Percentiles rank a stretch among this genome's conserved stretches.
Evolutionary conservation across 2,113 vertebrate genomes (phyloP).

Genomic region (Eptesicus fuscus): DNA sequence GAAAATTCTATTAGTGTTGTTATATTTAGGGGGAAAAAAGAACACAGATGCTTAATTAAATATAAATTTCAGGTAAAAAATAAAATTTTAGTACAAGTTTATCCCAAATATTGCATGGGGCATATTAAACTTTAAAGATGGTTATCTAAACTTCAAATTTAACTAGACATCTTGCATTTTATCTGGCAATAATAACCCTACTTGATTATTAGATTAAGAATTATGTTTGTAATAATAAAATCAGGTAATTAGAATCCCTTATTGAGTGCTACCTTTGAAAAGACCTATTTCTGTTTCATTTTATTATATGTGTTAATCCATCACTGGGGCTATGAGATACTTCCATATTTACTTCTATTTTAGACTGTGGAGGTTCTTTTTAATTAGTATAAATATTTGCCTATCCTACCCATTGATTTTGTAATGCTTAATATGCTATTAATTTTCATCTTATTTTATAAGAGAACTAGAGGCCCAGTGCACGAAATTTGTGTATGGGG

Average conservation of each 20-base stretch:
- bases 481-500: no score
- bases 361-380: neutral
- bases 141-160: neutral
- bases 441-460: neutral
- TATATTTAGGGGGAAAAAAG: neutral
- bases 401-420: neutral
- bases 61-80: neutral
- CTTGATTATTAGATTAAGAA: neutral
- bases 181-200: neutral
- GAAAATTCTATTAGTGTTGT: neutral
- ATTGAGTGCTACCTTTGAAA: neutral
- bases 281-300: neutral
- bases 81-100: neutral
- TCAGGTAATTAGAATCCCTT: neutral
- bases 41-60: neutral
- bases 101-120: neutral
- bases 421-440: neutral
- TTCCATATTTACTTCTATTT: neutral
- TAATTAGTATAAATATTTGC: neutral
- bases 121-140: neutral
- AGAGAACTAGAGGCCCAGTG: neutral
- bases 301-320: neutral
- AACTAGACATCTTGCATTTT: neutral
- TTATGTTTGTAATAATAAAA: neutral
- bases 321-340: neutral